These are phyloP conservation scores for Harpalus rufipes DNA, from an alignment of 2,888 invertebrate genomes.

Conservation along the genomic window DNA sequence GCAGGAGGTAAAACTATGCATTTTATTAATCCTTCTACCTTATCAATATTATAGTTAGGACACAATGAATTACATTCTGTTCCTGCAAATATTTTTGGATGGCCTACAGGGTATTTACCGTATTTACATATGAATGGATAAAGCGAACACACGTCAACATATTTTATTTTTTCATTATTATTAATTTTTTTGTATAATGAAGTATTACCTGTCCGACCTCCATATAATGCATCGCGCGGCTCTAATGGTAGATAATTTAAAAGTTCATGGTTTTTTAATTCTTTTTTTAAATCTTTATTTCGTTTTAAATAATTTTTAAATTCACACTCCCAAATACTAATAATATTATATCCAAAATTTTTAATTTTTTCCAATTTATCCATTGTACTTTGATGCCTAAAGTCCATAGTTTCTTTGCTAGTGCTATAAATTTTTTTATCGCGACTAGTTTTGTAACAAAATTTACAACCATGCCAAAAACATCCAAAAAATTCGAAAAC, in stretches of 20 bases:
- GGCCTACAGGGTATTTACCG: constrained; percentile 36
- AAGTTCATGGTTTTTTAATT: background rate
- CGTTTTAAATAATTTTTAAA: constrained; percentile 18
- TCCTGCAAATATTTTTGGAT: constrained; percentile 44
- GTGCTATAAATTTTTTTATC: constrained; percentile 21
- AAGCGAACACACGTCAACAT: constrained; percentile 55
- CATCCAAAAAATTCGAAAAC: constrained; percentile 12
- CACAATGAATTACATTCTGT: constrained; percentile 7
- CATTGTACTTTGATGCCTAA: background rate
- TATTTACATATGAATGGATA: constrained; percentile 57
- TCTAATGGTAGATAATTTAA: constrained; percentile 19
- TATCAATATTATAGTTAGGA: background rate
- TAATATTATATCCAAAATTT: constrained; percentile 6
- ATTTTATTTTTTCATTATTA: constrained; percentile 54
- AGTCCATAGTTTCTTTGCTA: constrained; percentile 10
- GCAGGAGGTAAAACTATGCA: constrained; percentile 4
- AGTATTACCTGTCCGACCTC: constrained; percentile 47
- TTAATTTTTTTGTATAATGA: constrained; percentile 11
- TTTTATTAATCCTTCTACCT: constrained; percentile 12
- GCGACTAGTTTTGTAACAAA: background rate
- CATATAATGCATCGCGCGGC: constrained; percentile 38
- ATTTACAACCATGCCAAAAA: background rate
- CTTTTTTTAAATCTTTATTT: background rate
- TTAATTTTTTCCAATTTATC: background rate
- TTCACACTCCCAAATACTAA: constrained; percentile 45